phyloP scores from a whole-genome alignment of 2,888 invertebrate genomes.

The Noctua janthe region DNA sequence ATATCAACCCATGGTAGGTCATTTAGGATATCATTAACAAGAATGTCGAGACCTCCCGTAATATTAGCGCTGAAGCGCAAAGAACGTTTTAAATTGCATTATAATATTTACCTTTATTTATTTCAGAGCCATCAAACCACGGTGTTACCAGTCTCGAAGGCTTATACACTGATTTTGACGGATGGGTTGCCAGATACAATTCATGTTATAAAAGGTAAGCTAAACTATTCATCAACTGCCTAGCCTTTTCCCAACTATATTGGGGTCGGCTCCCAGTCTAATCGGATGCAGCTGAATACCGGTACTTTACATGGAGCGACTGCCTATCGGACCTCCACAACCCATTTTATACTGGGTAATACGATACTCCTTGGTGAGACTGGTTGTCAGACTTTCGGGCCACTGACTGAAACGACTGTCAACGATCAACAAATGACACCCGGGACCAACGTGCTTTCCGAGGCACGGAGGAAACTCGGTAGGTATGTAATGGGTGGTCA shows the following conservation, averaged over 20 bases:
- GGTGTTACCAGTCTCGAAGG: conserved; percentile 70
- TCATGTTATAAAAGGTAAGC: conserved; percentile 49
- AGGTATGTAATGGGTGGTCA: too few relatives aligned
- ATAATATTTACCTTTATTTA: too few relatives aligned
- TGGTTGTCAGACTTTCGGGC: background rate
- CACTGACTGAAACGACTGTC: background rate
- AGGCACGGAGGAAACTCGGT: background rate
- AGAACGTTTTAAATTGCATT: too few relatives aligned
- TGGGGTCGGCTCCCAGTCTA: background rate
- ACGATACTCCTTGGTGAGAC: background rate
- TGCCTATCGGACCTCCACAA: background rate
- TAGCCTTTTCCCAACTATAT: background rate
- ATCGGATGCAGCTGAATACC: background rate
- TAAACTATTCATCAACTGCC: background rate
- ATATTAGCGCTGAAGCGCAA: too few relatives aligned
- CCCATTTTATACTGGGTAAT: background rate
- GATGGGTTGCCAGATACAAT: conserved; percentile 73
- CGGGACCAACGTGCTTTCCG: too few relatives aligned
- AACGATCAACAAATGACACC: background rate
- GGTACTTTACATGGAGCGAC: background rate
- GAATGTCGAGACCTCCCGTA: too few relatives aligned
- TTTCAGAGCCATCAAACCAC: conserved; percentile 30
- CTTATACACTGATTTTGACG: conserved; percentile 78
- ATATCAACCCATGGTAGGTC: too few relatives aligned
- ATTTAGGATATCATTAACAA: too few relatives aligned